Evolutionary conservation across 2,888 invertebrate species (phyloP), one percentile per base, ranked within the genome.

Genomic region (Oxystoma pomonae): DNA sequence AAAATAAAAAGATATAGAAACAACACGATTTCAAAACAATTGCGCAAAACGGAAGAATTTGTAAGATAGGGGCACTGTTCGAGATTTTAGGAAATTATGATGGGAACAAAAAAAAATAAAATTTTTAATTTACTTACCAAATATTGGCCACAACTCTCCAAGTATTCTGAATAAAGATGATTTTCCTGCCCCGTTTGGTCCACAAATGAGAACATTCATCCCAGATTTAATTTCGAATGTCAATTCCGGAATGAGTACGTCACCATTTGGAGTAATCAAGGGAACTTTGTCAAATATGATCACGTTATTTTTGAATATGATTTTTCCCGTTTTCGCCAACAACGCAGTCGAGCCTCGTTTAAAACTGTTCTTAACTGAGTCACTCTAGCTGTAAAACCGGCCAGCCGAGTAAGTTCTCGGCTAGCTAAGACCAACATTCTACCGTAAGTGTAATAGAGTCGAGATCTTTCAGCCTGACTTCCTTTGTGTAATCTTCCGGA

Each of bases 151-250:
- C 63, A 99, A 81, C 84, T 96, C 98, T 56, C 98, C 98, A 16
- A 99, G 85, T 75, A 97, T 91, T 61, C 98, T 86, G 85, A 99
- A 99, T 73, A 99, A 85, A 0, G 97, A 98, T 60, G 96, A 96
- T 81, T 99, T 99, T 57, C 98, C 98, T 79, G 98, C 96, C 1
- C 99, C 98, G 79, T 99, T 99, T 1, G 98, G 98, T 0, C 98
- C 98, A 78, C 97, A 98, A 0, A 98, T 96, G n/a, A 98, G 81
- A 0, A 98, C 96, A 82, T 98, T 98, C 83, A 93, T 92, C 52
- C 98, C 98, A 0, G 96, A 96, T 58, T 71, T 71, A 35, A 80
- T 96, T 86, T 96, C 95, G 75, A 99, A 95, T 55, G 86, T 87
- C 16, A 98, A 83, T 72, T 95, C 93, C 72, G 90, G 87, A 50